Conservation (phyloP, 2,113 vertebrate species). For the Scophthalmus maximus region DNA sequence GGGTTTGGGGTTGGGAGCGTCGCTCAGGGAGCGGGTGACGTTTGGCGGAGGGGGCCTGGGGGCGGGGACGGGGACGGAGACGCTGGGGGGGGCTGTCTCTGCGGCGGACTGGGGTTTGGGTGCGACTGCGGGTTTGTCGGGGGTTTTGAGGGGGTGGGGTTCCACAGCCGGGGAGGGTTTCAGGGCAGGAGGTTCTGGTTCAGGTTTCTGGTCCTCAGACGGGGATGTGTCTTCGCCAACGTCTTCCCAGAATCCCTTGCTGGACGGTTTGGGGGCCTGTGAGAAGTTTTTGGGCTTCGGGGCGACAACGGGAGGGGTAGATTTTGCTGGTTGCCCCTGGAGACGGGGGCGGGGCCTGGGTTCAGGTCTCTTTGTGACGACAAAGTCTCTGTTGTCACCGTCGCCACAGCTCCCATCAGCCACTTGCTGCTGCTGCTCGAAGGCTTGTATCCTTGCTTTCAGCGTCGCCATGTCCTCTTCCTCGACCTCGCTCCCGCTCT, state of each 20-base stretch:
- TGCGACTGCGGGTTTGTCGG: conserved; percentile 28
- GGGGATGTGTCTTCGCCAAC: background rate
- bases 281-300: conserved; percentile 66
- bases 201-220: background rate
- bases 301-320: conserved; percentile 68
- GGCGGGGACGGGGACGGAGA: conserved; percentile 68
- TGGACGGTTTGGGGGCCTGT: conserved; percentile 43
- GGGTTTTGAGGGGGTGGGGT: background rate
- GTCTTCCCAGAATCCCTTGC: conserved; percentile 63
- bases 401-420: conserved; percentile 39
- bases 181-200: background rate
- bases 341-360: conserved; percentile 83
- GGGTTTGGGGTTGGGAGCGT: conserved; percentile 26
- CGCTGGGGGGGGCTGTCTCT: conserved; percentile 1
- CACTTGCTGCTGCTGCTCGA: conserved; percentile 66
- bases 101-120: conserved; percentile 32
- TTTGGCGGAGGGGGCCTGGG: conserved; percentile 85
- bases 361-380: conserved; percentile 74
- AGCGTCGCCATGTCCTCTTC: conserved; percentile 84
- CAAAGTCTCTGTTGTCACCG: background rate
- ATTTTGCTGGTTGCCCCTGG: conserved; percentile 62
- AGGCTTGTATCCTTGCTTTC: conserved; percentile 79
- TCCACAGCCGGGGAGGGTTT: background rate
- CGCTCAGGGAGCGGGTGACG: conserved; percentile 50
- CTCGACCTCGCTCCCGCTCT: conserved; percentile 47